Evolutionary conservation across 2,888 invertebrate species (phyloP), one percentile per base, ranked within the genome.

Genomic region (Petrophora chlorosata): DNA sequence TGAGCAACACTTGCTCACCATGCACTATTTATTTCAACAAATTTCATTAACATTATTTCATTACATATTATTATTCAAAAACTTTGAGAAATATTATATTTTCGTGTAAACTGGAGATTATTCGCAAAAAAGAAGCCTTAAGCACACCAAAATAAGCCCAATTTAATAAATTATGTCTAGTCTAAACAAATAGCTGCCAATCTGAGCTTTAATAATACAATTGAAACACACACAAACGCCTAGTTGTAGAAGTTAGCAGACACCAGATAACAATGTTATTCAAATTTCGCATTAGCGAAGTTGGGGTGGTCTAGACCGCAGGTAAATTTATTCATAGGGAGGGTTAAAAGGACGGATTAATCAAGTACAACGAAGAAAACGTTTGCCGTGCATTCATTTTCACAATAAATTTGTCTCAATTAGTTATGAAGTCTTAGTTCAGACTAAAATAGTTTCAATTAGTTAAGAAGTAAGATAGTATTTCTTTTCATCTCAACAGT

Each of bases 221-320:
- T 32, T 15, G 36, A 30, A 40, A 32, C 23, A 3, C 15, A 7
- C 9, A 29, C 23, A 35, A 30, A 34, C 17, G 9, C 34, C 33
- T 38, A 25, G 41, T 41, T 44, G 13, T 19, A 36, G 14, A 48
- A 48, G 42, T 49, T 47, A 46, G 17, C 17, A 35, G 49, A 40
- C 44, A 29, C 34, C 2, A 34, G 33, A 39, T 58, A 52, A 52
- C 57, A 40, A 15, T 45, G 47, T 54, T 55, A 54, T 58, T 53
- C 45, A 55, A 55, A 58, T 55, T 53, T 42, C 14, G 29, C 45
- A 43, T 52, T 43, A 40, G 19, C 30, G 33, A 50, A 52, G 35
- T 50, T 53, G 30, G 41, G 34, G 9, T 40, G 35, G 55, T 55
- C 46, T 49, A 54, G 51, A 53, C 58, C 49, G 29, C 48, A 51